Evolutionary conservation across 2,113 vertebrate species (phyloP).

Genomic region (Gobius niger): DNA sequence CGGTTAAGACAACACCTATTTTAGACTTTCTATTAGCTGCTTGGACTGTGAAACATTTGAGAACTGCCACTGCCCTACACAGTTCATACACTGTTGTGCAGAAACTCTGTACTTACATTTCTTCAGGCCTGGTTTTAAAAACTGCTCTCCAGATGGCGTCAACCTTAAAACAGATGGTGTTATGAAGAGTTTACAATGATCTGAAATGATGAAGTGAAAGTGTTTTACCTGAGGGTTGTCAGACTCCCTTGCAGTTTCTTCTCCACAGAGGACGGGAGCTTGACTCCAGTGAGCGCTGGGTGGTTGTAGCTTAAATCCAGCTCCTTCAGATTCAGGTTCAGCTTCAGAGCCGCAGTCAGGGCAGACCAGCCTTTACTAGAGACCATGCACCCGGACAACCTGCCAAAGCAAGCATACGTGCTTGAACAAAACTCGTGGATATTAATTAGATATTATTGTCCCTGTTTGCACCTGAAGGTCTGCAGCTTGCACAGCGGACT

Average conservation of each 20-base stretch:
- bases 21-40: no score
- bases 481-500: neutral
- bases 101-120: neutral
- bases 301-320: conserved; percentile 2
- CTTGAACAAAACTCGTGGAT: neutral
- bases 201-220: neutral
- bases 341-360: conserved; percentile 6
- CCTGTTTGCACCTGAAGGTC: neutral
- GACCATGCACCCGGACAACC: conserved; percentile 15
- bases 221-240: conserved; percentile 23
- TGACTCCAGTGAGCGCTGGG: neutral
- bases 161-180: neutral
- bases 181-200: neutral
- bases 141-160: neutral
- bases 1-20: no score
- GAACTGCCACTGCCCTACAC: no score
- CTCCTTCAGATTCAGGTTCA: neutral
- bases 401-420: neutral
- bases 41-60: no score
- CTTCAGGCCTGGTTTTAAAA: conserved; percentile 5
- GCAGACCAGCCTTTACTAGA: conserved; percentile 15
- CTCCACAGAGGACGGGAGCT: conserved; percentile 9
- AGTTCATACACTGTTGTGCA: neutral
- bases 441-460: neutral
- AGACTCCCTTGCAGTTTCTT: conserved; percentile 10